Evolutionary conservation across 2,888 invertebrate species (phyloP), one percentile per base, ranked within the genome.

Genomic region (Clepsis dumicolana): DNA sequence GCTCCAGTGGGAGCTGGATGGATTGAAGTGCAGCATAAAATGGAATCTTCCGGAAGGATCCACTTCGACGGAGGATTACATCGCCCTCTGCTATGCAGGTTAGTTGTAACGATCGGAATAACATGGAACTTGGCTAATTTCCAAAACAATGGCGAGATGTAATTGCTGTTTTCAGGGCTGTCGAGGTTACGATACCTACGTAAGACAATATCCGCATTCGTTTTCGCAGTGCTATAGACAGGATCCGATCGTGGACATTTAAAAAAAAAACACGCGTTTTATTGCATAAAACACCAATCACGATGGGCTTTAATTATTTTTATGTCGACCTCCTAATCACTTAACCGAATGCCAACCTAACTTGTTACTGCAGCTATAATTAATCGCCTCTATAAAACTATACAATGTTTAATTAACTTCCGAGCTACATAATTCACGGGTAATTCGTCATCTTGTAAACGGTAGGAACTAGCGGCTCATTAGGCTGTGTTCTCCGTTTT

Each of bases 21-120:
- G 88, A 48, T 86, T 75, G 72, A 86, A 90, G 73, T 86, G 86
- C 70, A 85, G 82, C 70, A 81, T 92, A 72, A 86, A 89, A 74
- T 95, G 95, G 95, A 87, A 82, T 65, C 78, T 95, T 53, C 85
- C 88, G 14, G 89, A 93, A 65, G 93, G 89, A 61, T 75, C 77
- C 21, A 80, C 85, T 8, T 82, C 89, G 48, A 29, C 78, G 61
- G 77, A 82, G 61, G 95, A 95, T 80, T 95, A 94, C 83, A 88
- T 95, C 77, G 94, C 93, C 59, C 82, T 95, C 73, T 95, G 94
- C 81, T 90, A 85, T 78, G 82, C 87, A 90, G 95, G 95, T 95
- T 78, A 90, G 94, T 83, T 21, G 2, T 44, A 64, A 29, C 54
- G 14, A 54, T 68, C 29, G 54, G 54, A 21, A 38, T 56, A 38